Evolutionary conservation across 1,140 invertebrate genomes (phyloP), one percentile per base, ranked within the genome.

Genomic region (Drosophila lacteicornis): DNA sequence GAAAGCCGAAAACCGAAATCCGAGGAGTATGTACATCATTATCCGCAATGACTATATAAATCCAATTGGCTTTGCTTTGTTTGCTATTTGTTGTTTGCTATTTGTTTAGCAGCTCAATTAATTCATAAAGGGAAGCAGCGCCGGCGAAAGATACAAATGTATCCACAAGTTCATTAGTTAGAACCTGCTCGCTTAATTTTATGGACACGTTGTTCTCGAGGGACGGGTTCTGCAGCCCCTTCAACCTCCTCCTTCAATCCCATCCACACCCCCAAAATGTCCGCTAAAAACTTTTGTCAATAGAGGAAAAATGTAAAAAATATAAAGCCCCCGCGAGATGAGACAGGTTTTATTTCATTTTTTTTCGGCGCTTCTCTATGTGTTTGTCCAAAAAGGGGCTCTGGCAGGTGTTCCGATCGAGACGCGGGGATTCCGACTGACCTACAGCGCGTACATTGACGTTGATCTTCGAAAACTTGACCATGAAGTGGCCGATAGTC

Each of bases 401-500:
- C 6, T 30, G 67, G 17, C 30, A 42, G 36, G 17, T 43, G 46
- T 40, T 56, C 19, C 19, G 4, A n/a, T n/a, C 33, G 51, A 38
- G 53, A 40, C 36, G 53, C 25, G 36, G 36, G 33, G 25, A 61
- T 36, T 57, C 33, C 58, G 36, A 47, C 43, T 76, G 80, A 85
- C 84, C 85, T 88, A 87, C 84, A 90, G 70, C 69, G 80, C 85
- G 80, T 88, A 60, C 84, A 62, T 87, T 85, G 81, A 84, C 81
- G 81, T 46, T 70, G 51, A 71, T 57, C 61, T 65, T 55, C 22
- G 49, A 36, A 77, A 49, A 53, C 53, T 56, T 77, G 76, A 63
- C 81, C 76, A 55, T 84, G 81, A 57, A 45, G 38, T 42, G n/a
- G 53, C 27, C 27, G 42, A 42, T 40, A 38, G 47, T 51, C 25